Conservation (phyloP, 2,113 vertebrate genomes). For the Gasterosteus aculeatus region DNA sequence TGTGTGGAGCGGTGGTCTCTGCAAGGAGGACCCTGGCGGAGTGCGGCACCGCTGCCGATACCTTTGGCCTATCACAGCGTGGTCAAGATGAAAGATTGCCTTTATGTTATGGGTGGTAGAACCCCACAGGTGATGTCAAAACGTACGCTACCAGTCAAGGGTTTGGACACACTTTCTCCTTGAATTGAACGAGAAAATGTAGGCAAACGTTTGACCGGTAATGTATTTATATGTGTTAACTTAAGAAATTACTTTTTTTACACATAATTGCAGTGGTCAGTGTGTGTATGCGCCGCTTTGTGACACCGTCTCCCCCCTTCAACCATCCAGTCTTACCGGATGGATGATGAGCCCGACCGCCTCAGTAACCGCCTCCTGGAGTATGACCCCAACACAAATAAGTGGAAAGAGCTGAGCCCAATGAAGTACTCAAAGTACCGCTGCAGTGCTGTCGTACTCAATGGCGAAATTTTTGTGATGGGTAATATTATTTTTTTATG, state of each 20-base stretch:
- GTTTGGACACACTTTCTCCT: too few relatives aligned
- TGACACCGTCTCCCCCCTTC: slow-evolving; percentile 13
- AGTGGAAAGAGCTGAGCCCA: slow-evolving; percentile 86
- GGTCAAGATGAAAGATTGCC: slow-evolving; percentile 84
- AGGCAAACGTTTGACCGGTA: too few relatives aligned
- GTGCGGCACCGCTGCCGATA: slow-evolving; percentile 86
- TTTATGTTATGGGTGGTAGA: slow-evolving; percentile 94
- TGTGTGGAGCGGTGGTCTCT: slow-evolving; percentile 90
- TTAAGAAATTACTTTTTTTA: neutral
- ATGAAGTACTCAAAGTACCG: slow-evolving; percentile 97
- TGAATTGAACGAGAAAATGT: too few relatives aligned
- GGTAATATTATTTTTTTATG: slow-evolving; percentile 80
- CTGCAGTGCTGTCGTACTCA: slow-evolving; percentile 88
- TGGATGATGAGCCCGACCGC: slow-evolving; percentile 94
- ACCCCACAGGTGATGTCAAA: slow-evolving; percentile 89
- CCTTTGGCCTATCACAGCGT: slow-evolving; percentile 88
- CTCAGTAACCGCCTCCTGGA: slow-evolving; percentile 91
- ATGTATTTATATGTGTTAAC: neutral
- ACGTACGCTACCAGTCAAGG: neutral
- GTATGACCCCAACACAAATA: slow-evolving; percentile 90
- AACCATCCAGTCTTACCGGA: slow-evolving; percentile 84
- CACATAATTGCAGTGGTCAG: neutral
- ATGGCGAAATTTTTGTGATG: slow-evolving; percentile 91
- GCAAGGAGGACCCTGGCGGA: slow-evolving; percentile 88
- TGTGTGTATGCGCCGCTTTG: slow-evolving; percentile 42